phyloP scores from a whole-genome alignment of 2,113 vertebrate species.

The Casuarius casuarius region DNA sequence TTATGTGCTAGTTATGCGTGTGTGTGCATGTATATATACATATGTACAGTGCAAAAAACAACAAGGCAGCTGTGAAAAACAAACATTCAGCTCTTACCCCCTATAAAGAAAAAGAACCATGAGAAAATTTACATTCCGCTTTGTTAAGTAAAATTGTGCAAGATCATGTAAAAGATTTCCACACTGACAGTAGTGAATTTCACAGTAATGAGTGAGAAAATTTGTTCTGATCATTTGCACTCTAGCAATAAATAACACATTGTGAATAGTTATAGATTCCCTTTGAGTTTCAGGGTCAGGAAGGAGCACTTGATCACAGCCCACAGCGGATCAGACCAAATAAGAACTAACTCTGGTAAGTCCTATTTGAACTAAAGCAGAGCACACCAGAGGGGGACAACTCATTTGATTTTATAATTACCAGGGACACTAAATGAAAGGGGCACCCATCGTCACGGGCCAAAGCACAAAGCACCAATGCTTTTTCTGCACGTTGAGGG shows the following conservation, averaged over 20 bases:
- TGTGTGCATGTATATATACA: background rate
- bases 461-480: background rate
- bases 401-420: background rate
- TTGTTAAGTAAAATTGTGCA: background rate
- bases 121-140: background rate
- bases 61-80: conserved; percentile 6
- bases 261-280: fast-evolving
- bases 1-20: conserved; percentile 10
- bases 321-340: background rate
- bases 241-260: background rate
- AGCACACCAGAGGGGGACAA: background rate
- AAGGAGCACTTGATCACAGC: background rate
- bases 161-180: background rate
- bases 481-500: background rate
- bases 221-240: background rate
- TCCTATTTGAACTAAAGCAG: background rate
- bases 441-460: background rate
- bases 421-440: background rate
- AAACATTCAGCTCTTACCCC: background rate
- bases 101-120: background rate
- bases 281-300: background rate
- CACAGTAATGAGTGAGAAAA: background rate
- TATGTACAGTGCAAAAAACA: background rate
- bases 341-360: background rate
- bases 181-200: background rate